Evolutionary conservation across 2,888 invertebrate species (phyloP), one percentile per base, ranked within the genome.

Genomic region (Catocala nupta): DNA sequence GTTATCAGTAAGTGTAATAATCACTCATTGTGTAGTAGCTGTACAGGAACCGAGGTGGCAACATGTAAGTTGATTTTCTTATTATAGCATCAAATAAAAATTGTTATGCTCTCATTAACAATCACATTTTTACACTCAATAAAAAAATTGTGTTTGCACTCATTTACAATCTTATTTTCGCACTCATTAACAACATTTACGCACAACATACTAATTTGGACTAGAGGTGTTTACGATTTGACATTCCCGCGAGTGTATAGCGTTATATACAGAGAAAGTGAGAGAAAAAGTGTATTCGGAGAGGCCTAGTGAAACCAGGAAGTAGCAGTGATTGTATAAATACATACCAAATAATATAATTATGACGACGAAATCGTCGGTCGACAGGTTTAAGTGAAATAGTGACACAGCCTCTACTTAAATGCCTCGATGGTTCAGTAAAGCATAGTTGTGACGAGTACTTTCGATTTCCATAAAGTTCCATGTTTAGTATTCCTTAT

Each of bases 1-100:
- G 61, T 72, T 76, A 76, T 76, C 76, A 66, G 50, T 50, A 39
- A 45, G 10, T 59, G 48, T 54, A 50, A 44, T 63, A 71, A 71
- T 69, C 56, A 56, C 50, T 67, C 63, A 68, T 63, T 56, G 55
- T 58, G 42, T 55, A 68, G 68, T 64, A 55, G 58, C 53, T n/a
- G n/a, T 13, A 55, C 48, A 16, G 13, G 53, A 52, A 33, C 8
- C 58, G 44, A 61, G 36, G 48, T 16, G 48, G 12, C 25, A 68
- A 64, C 63, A 68, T 68, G 68, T 68, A 56, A 68, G 68, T 68
- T 5, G 12, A 43, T 16, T 50, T 59, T 50, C n/a, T 13, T 52
- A 6, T 56, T 48, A 43, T 33, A 50, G 45, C 11, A 16, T 11
- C 4, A 25, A 25, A 25, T 25, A 25, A 25, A n/a, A 25, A 25